These are phyloP conservation scores for Ellobius talpinus DNA, from an alignment of 2,113 vertebrate genomes.

Conservation along the genomic window DNA sequence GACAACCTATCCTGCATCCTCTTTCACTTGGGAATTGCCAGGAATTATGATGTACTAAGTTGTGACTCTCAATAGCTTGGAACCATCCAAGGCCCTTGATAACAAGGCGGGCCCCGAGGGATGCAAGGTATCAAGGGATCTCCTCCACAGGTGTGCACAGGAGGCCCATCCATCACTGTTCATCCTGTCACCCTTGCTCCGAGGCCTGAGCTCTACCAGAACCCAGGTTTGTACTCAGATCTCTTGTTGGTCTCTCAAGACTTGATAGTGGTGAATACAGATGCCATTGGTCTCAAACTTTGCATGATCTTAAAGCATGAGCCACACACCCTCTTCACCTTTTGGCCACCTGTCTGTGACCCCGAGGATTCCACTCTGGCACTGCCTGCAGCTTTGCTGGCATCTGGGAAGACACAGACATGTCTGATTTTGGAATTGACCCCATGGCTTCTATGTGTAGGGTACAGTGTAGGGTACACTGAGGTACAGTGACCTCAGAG, in stretches of 20 bases:
- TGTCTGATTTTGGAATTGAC: neutral
- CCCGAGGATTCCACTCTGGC: neutral
- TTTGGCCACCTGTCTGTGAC: neutral
- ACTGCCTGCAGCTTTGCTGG: rapidly evolving
- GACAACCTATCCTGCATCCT: neutral
- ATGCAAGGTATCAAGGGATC: neutral
- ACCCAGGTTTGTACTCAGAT: neutral
- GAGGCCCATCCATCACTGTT: neutral
- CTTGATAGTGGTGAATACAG: neutral
- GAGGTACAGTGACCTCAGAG: neutral
- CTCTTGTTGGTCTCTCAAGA: neutral
- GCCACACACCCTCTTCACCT: neutral
- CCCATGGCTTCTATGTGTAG: neutral
- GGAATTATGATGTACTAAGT: neutral
- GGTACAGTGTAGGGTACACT: too few species aligned
- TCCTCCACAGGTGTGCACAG: neutral
- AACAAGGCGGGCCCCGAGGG: neutral
- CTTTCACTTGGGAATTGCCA: neutral
- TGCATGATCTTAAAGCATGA: neutral
- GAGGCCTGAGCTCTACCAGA: neutral
- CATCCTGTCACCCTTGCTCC: neutral
- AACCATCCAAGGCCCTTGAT: neutral
- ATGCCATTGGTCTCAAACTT: neutral
- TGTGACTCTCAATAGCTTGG: neutral
- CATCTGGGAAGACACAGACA: neutral